phyloP scores from a whole-genome alignment of 2,797 vertebrate species.

The Triplophysa yarkandensis region DNA sequence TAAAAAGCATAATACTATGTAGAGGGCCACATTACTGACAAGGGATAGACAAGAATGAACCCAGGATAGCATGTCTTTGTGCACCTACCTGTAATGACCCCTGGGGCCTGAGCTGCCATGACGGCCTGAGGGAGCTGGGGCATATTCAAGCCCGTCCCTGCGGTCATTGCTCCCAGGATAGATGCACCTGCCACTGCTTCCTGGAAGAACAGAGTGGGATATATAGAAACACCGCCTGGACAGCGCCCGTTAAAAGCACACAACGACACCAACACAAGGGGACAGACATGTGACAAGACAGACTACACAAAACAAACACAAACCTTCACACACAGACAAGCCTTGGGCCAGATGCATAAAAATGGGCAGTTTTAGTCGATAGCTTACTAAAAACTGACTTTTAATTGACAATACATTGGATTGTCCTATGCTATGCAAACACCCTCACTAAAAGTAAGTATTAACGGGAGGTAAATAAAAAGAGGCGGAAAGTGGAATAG shows the following conservation, averaged over 20 bases:
- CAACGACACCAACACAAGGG: conserved; percentile 42
- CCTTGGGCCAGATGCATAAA: conserved; percentile 56
- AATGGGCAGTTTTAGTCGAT: background rate
- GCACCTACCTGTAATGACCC: conserved; percentile 85
- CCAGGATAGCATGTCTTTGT: background rate
- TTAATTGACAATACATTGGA: too few species aligned
- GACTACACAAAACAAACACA: conserved; percentile 44
- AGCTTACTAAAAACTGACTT: background rate
- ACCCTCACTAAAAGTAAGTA: too few species aligned
- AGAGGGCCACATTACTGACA: background rate
- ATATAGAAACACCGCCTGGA: conserved; percentile 63
- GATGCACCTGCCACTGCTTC: conserved; percentile 86
- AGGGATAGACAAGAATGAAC: background rate
- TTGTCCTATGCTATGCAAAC: too few species aligned
- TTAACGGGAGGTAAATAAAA: too few species aligned
- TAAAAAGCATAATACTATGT: background rate
- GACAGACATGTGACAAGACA: conserved; percentile 46
- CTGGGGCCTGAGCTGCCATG: conserved; percentile 87
- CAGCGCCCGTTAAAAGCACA: conserved; percentile 61
- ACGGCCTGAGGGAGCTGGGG: conserved; percentile 86
- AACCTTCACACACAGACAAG: conserved; percentile 47
- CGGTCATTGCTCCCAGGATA: conserved; percentile 80
- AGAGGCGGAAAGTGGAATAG: too few species aligned
- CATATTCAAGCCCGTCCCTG: conserved; percentile 72
- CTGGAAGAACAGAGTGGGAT: conserved; percentile 68